Evolutionary conservation across 2,113 vertebrate genomes (phyloP).

Genomic region (Oophaga pumilio): DNA sequence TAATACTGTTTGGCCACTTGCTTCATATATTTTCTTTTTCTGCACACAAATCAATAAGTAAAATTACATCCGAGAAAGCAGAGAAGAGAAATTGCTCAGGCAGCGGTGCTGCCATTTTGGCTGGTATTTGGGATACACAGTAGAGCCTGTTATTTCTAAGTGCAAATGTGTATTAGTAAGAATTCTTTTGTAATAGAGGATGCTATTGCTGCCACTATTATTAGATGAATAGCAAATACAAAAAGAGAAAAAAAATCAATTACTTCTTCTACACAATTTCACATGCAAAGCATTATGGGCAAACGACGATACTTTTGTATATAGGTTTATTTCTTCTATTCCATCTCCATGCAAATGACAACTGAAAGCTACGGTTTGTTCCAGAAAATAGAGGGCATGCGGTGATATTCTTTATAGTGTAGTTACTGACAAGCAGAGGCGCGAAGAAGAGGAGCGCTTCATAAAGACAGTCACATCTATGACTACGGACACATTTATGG

Average conservation of each 20-base stretch:
- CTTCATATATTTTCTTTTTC: neutral
- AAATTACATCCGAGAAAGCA: conserved; percentile 42
- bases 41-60: conserved; percentile 38
- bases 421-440: neutral
- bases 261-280: neutral
- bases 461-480: neutral
- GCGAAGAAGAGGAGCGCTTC: neutral
- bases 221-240: conserved; percentile 17
- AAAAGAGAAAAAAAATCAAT: conserved; percentile 18
- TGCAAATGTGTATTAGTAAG: conserved; percentile 27
- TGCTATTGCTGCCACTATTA: neutral
- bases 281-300: conserved; percentile 7
- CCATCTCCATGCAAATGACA: neutral
- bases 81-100: neutral
- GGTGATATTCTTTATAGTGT: neutral
- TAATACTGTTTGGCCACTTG: neutral
- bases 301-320: neutral
- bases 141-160: conserved; percentile 36
- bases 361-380: conserved; percentile 20
- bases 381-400: neutral
- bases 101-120: conserved; percentile 15
- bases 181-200: conserved; percentile 31
- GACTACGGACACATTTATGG: neutral
- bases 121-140: conserved; percentile 35
- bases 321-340: conserved; percentile 22